Evolutionary conservation across 2,888 invertebrate genomes (phyloP).

Genomic region (Machimus rusticus): DNA sequence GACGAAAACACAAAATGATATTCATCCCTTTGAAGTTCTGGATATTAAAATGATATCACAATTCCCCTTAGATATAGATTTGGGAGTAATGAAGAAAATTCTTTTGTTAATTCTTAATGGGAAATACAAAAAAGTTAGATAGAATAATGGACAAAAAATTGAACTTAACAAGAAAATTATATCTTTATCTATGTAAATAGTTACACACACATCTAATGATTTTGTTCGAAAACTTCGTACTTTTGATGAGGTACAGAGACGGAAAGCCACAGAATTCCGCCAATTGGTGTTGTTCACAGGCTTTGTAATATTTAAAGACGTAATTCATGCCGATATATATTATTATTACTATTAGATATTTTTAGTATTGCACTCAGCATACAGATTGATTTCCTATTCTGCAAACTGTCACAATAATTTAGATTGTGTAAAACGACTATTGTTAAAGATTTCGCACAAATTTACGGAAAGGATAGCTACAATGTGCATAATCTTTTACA

Average conservation of each 20-base stretch:
- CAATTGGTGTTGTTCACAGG: constrained; percentile 46
- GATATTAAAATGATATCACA: background rate
- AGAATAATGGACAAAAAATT: background rate
- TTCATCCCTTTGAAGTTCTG: background rate
- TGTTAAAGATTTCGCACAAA: constrained; percentile 39
- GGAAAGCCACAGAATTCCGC: constrained; percentile 45
- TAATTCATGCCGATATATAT: constrained; percentile 45
- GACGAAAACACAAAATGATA: too few relatives aligned
- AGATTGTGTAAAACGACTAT: constrained; percentile 39
- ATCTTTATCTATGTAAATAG: constrained; percentile 12
- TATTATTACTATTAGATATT: too few relatives aligned
- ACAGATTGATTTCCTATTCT: constrained; percentile 26
- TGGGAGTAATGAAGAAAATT: background rate
- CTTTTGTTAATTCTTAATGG: background rate
- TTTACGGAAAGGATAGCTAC: background rate
- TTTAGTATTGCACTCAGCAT: constrained; percentile 36
- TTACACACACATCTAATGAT: constrained; percentile 38
- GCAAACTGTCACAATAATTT: constrained; percentile 38
- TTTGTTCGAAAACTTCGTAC: constrained; percentile 45
- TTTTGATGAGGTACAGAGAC: constrained; percentile 46
- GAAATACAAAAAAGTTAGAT: background rate
- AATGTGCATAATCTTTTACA: constrained; percentile 23
- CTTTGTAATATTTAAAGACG: constrained; percentile 46
- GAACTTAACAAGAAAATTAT: background rate
- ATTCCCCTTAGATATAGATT: background rate